Percentiles rank a stretch among this genome's conserved stretches.
Conservation (phyloP, 1,140 invertebrate genomes). For the Euura lappo region DNA sequence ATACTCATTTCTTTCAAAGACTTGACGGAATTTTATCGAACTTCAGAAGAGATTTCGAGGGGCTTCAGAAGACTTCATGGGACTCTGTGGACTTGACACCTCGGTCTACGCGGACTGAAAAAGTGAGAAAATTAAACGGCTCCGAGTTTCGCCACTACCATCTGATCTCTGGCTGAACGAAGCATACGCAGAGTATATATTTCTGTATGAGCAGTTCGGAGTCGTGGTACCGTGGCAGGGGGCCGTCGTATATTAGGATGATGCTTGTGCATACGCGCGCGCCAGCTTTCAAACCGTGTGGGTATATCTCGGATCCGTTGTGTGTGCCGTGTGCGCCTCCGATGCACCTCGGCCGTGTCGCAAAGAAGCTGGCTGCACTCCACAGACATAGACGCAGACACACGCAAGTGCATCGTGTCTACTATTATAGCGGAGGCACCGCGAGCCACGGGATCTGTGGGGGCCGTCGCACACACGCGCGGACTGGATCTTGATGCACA, state of each 20-base stretch:
- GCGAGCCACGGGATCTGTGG: not conserved
- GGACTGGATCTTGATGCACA: too few relatives aligned
- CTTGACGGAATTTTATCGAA: too few relatives aligned
- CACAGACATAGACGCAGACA: not conserved
- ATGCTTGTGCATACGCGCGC: slow-evolving; percentile 1
- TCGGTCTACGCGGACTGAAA: too few relatives aligned
- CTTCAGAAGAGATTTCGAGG: too few relatives aligned
- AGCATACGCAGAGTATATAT: not conserved
- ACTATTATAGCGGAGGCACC: not conserved
- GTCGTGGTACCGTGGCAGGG: slow-evolving; percentile 1
- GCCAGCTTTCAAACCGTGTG: not conserved
- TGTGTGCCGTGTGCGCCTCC: not conserved
- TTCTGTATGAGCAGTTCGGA: not conserved
- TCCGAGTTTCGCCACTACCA: not conserved
- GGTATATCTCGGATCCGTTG: too few relatives aligned
- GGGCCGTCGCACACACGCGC: too few relatives aligned
- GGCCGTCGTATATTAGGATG: slow-evolving; percentile 6
- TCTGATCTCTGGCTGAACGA: not conserved
- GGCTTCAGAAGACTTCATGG: too few relatives aligned
- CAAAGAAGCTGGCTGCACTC: not conserved
- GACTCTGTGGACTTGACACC: too few relatives aligned
- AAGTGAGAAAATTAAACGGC: too few relatives aligned
- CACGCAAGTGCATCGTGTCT: not conserved
- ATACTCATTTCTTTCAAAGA: too few relatives aligned
- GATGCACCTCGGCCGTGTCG: not conserved